A percentile compares a stretch with the other conserved stretches of the same genome.
phyloP scores from a whole-genome alignment of 1,140 invertebrate species.

The Trissolcus basalis region DNA sequence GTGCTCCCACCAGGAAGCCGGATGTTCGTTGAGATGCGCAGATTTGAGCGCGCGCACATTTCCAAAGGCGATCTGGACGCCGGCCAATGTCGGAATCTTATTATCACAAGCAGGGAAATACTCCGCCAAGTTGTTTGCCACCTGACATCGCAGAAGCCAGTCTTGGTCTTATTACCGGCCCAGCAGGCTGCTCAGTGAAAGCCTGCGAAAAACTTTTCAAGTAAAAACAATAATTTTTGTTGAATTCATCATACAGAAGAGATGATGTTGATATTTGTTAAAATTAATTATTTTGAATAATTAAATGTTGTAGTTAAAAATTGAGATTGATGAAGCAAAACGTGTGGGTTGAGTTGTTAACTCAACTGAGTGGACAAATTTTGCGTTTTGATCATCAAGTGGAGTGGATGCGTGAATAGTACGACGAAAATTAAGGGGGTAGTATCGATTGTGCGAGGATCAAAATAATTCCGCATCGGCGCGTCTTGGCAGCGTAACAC shows the following conservation, averaged over 20 bases:
- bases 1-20: conserved; percentile 35
- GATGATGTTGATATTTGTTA: no score
- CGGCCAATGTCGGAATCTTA: conserved; percentile 19
- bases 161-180: conserved; percentile 24
- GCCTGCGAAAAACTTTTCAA: conserved; percentile 15
- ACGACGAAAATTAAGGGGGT: background rate
- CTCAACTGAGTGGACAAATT: no score
- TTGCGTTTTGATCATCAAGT: background rate
- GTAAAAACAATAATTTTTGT: background rate
- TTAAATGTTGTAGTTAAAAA: no score
- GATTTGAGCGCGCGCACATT: conserved; percentile 31
- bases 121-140: conserved; percentile 16
- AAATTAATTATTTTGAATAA: no score
- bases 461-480: background rate
- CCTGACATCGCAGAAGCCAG: conserved; percentile 17
- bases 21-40: conserved; percentile 40
- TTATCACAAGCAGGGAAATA: background rate
- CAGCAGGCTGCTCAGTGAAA: conserved; percentile 19
- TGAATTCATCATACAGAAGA: no score
- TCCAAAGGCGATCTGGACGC: conserved; percentile 19
- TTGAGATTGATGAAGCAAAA: no score
- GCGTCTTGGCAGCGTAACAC: background rate
- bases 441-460: conserved; percentile 12
- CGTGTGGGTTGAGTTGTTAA: no score
- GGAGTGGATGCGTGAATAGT: background rate